These are phyloP conservation scores for Zoanthus gigantus DNA, from an alignment of 92 coral and sea anemone genomes.

Conservation along the genomic window DNA sequence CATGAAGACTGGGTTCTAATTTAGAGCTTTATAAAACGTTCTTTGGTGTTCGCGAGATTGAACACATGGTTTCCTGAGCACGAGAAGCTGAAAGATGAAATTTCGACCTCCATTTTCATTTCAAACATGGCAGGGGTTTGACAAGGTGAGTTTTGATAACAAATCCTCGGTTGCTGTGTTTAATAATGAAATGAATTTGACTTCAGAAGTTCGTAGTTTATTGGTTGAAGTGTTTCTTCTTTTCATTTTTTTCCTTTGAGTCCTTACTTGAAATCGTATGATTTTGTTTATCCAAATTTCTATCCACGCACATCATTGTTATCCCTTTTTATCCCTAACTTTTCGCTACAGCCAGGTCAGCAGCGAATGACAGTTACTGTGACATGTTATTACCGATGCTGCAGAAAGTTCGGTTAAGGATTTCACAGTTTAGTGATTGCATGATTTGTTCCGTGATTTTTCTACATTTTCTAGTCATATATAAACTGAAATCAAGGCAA, in stretches of 20 bases:
- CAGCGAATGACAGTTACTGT: neutral
- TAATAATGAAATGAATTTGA: neutral
- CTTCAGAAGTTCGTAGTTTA: neutral
- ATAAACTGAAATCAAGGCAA: no score
- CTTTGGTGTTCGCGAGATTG: slow-evolving; percentile 16
- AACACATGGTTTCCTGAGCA: slow-evolving; percentile 1
- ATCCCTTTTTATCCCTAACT: neutral
- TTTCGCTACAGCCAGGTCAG: neutral
- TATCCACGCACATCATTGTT: neutral
- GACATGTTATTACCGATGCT: neutral
- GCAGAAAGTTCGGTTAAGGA: neutral
- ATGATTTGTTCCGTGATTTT: no score
- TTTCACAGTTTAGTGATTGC: no score
- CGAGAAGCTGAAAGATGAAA: slow-evolving; percentile 1
- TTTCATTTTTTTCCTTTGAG: neutral
- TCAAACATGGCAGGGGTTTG: neutral
- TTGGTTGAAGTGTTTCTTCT: neutral
- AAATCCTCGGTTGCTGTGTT: neutral
- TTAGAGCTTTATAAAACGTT: neutral
- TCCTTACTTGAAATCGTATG: neutral
- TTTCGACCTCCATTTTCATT: slow-evolving; percentile 6
- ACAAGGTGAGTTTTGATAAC: neutral
- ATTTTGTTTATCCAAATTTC: neutral
- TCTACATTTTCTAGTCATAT: no score
- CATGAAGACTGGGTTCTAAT: slow-evolving; percentile 3